Evolutionary conservation across 2,113 vertebrate genomes (phyloP).

Genomic region (Phylloscopus trochilus): DNA sequence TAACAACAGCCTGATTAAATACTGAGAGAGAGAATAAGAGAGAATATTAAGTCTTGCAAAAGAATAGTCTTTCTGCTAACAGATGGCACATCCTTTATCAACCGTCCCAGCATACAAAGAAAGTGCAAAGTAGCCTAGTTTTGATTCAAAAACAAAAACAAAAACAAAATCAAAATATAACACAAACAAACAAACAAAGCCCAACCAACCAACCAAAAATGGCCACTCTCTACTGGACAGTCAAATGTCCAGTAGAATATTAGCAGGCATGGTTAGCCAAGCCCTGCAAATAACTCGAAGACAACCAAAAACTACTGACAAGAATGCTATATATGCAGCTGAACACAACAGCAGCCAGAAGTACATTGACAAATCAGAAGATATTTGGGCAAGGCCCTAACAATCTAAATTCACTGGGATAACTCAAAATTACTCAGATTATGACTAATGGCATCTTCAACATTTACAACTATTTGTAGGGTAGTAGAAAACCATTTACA

Average conservation of each 20-base stretch:
- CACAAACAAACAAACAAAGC: background rate
- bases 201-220: background rate
- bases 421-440: background rate
- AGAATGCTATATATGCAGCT: background rate
- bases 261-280: background rate
- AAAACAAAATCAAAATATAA: background rate
- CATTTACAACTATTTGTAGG: background rate
- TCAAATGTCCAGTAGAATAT: no score
- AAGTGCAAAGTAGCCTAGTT: background rate
- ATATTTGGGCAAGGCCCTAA: background rate
- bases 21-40: no score
- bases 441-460: background rate
- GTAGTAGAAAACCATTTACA: background rate
- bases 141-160: background rate
- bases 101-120: background rate
- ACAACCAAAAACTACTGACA: background rate
- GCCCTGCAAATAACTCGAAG: background rate
- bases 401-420: background rate
- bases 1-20: background rate
- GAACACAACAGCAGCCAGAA: background rate
- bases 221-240: background rate
- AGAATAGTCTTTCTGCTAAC: background rate
- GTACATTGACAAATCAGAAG: background rate
- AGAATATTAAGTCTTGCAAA: background rate
- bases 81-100: fast-evolving